Evolutionary conservation across 2,797 vertebrate species (phyloP), one percentile per base, ranked within the genome.

Genomic region (Ptychobarbus kaznakovi): DNA sequence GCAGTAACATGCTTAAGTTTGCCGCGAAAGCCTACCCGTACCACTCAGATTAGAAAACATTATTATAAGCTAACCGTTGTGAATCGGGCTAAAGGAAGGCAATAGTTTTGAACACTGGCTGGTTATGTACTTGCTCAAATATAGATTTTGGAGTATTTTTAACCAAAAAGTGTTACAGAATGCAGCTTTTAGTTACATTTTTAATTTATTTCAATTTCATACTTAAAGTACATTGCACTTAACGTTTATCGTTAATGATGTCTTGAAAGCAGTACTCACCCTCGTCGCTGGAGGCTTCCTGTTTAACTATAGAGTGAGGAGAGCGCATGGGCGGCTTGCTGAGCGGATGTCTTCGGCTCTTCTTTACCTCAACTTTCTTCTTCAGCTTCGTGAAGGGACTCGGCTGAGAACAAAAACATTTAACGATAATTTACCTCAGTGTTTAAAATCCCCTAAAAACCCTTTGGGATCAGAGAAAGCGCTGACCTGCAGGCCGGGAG

Each of bases 321-420:
- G 97, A 98, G 4, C 97, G 95, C 15, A 95, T 96, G 22, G 98
- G 98, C 0, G 98, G 98, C 56, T 97, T 97, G 89, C 96, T 97
- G 91, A 99, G 92, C 0, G 98, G 98, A 87, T 99, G 98, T 6
- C 98, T 96, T 0, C 98, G 95, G 86, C 98, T 99, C 93, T 98
- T 99, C 88, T 97, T 99, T 69, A 99, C 97, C 91, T 97, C 96
- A 86, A 96, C 95, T 88, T 96, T 96, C 91, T 97, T 93, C 93
- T 97, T 98, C 91, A 96, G 89, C 87, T 97, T 97, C 20, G 96
- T 90, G 89, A 96, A 98, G 9, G 93, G 92, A 6, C 44, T 85
- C 0, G 86, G 79, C 94, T 96, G 91, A 42, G 92, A 6, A 73
- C 90, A 74, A 63, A 1, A 63, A 86, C 8, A 86, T 44, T 42